Evolutionary conservation across 2,113 vertebrate species (phyloP).

Genomic region (Halcyon senegalensis): DNA sequence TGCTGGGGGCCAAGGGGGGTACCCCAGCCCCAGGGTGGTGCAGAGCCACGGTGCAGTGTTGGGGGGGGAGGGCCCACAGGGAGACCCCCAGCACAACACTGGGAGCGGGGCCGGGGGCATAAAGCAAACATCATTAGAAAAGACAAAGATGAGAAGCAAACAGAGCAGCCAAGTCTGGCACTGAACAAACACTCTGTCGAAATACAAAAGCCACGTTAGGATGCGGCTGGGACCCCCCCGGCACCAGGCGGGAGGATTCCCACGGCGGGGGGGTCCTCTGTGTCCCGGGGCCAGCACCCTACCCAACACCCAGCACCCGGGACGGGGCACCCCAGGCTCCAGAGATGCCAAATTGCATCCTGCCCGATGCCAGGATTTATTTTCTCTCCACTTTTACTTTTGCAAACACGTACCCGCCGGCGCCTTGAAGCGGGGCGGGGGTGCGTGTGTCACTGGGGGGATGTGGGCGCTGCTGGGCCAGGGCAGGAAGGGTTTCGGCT

Average conservation of each 20-base stretch:
- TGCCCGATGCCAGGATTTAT: fast-evolving
- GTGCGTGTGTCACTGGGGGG: background rate
- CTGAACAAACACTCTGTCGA: constrained; percentile 47
- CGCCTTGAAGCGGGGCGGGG: background rate
- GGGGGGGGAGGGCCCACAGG: background rate
- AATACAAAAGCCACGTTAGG: constrained; percentile 17
- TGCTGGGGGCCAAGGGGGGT: background rate
- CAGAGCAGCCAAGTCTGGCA: constrained; percentile 58
- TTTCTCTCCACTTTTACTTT: background rate
- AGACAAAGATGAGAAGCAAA: constrained; percentile 73
- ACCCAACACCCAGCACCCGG: fast-evolving
- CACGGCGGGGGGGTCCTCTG: fast-evolving
- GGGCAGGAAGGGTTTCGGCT: background rate
- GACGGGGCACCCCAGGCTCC: background rate
- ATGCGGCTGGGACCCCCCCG: background rate
- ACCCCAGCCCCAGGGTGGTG: background rate
- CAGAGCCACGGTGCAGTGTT: fast-evolving
- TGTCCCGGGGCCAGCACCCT: background rate
- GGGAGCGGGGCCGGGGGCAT: background rate
- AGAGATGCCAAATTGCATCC: background rate
- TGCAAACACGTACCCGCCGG: fast-evolving
- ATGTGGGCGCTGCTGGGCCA: fast-evolving
- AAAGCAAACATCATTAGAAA: constrained; percentile 72
- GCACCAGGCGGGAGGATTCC: background rate
- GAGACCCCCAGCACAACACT: background rate